Evolutionary conservation across 1,140 invertebrate genomes (phyloP).

Genomic region (Bombus ignitus): DNA sequence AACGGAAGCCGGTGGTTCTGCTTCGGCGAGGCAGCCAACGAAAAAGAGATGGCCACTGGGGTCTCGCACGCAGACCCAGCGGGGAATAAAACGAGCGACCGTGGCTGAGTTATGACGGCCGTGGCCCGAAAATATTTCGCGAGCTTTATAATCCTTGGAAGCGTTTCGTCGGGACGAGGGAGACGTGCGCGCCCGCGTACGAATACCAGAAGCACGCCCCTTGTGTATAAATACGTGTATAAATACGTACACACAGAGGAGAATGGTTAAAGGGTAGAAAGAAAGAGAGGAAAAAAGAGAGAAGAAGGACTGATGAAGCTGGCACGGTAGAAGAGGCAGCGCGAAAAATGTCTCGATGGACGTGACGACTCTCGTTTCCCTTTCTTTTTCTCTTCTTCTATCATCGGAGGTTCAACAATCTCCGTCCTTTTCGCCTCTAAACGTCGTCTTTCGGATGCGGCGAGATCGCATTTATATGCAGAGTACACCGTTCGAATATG

Average conservation of each 20-base stretch:
- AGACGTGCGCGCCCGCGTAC: slow-evolving; percentile 44
- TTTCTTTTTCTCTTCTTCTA: background rate
- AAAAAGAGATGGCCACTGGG: slow-evolving; percentile 31
- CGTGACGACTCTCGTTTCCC: slow-evolving; percentile 37
- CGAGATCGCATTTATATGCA: slow-evolving; percentile 67
- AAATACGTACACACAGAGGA: slow-evolving; percentile 21
- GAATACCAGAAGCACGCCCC: slow-evolving; percentile 55
- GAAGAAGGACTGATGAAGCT: background rate
- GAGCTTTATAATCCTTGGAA: slow-evolving; percentile 75
- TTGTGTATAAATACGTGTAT: slow-evolving; percentile 59
- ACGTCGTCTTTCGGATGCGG: slow-evolving; percentile 57
- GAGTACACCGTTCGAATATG: slow-evolving; percentile 69
- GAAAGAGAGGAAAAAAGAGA: background rate
- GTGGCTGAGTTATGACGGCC: slow-evolving; percentile 74
- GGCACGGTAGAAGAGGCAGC: slow-evolving; percentile 3
- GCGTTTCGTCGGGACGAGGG: slow-evolving; percentile 63
- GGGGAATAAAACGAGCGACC: slow-evolving; percentile 59
- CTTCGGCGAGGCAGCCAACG: slow-evolving; percentile 14
- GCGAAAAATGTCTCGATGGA: slow-evolving; percentile 66
- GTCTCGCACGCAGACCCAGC: background rate
- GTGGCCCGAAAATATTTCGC: slow-evolving; percentile 77
- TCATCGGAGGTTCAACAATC: background rate
- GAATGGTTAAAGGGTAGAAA: background rate
- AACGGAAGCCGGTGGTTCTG: slow-evolving; percentile 55
- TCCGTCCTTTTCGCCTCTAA: slow-evolving; percentile 28